Conservation (phyloP, 2,797 vertebrate species). For the Pteronotus mesoamericanus region DNA sequence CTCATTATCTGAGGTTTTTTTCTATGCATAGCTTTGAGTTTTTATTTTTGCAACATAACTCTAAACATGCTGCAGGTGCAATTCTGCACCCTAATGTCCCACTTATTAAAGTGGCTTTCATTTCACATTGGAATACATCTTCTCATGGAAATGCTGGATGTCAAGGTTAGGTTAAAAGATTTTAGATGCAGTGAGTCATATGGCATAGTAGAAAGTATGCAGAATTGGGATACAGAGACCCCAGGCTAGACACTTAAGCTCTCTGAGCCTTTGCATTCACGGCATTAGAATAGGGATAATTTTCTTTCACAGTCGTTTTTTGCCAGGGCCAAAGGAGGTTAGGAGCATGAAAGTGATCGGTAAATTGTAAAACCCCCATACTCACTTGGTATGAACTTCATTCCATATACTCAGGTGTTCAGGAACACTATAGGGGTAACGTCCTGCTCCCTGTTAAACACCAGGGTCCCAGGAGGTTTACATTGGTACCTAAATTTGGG, state of each 20-base stretch:
- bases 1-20: neutral
- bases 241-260: neutral
- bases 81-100: neutral
- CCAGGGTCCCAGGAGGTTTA: neutral
- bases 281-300: neutral
- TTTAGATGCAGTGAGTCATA: neutral
- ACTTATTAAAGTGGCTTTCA: neutral
- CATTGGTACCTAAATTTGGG: neutral
- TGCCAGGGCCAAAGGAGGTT: neutral
- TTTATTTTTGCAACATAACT: neutral
- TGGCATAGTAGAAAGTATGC: neutral
- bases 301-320: neutral
- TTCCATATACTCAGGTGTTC: neutral
- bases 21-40: neutral
- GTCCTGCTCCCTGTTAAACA: neutral
- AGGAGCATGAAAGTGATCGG: neutral
- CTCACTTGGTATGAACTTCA: neutral
- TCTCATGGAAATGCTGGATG: neutral
- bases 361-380: neutral
- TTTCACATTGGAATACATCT: neutral
- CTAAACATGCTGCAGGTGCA: neutral
- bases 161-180: slow-evolving; percentile 2
- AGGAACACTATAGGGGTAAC: neutral
- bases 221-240: neutral
- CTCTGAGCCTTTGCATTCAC: neutral